phyloP scores from a whole-genome alignment of 2,888 invertebrate genomes.

The Argyresthia goedartella region DNA sequence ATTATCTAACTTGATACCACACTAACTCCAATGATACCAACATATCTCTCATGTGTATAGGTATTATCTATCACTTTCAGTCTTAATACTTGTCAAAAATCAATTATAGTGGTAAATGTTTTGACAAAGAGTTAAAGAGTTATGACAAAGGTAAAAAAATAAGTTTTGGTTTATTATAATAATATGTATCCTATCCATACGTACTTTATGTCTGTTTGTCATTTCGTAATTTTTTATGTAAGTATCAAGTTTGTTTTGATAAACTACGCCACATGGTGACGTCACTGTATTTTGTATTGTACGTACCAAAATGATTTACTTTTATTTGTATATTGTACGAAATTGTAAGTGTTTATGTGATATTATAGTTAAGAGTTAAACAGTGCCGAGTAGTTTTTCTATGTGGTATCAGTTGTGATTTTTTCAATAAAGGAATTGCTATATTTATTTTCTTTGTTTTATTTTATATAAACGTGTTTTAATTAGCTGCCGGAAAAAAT shows the following conservation, averaged over 20 bases:
- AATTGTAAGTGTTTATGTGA: constrained; percentile 68
- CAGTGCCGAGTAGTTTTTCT: constrained; percentile 71
- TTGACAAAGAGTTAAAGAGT: no score
- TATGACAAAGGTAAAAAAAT: no score
- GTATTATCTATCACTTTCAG: no score
- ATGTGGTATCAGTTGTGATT: constrained; percentile 71
- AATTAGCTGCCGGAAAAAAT: no score
- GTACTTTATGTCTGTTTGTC: not conserved
- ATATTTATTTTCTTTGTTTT: constrained; percentile 20
- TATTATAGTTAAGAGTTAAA: constrained; percentile 69
- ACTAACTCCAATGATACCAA: not conserved
- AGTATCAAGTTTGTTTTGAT: not conserved
- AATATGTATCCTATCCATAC: not conserved
- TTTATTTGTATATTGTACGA: constrained; percentile 56
- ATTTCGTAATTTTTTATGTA: not conserved
- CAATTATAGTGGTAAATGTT: no score
- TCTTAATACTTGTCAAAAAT: not conserved
- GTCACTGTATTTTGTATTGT: no score
- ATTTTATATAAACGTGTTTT: no score
- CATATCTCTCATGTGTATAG: not conserved
- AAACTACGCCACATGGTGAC: no score
- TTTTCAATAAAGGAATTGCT: constrained; percentile 65
- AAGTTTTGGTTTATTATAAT: no score
- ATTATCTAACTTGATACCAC: not conserved
- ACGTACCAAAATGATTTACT: not conserved